Percentiles rank a stretch among this genome's conserved stretches.
These are phyloP conservation scores for Halisarca cf. caerulea DNA, from an alignment of 37 sponge, comb jelly and placozoan species.

Conservation along the genomic window DNA sequence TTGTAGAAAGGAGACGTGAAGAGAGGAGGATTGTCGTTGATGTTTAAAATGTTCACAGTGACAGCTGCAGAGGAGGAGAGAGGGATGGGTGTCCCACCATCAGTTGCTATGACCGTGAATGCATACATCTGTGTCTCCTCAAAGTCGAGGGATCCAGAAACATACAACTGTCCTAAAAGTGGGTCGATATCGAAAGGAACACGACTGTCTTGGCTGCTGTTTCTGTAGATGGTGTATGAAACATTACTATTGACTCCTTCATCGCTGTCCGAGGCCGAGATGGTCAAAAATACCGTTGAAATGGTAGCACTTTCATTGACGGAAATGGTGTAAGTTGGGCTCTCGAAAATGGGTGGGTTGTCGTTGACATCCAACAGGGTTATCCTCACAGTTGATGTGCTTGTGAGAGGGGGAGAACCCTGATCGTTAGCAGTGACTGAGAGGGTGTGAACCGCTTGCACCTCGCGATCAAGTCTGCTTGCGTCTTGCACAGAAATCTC, in stretches of 20 bases:
- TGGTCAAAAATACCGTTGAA: background rate
- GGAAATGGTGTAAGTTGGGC: constrained; percentile 8
- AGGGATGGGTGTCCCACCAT: constrained; percentile 44
- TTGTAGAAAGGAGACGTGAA: constrained; percentile 43
- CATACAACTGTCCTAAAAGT: constrained; percentile 44
- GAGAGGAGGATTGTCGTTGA: constrained; percentile 70
- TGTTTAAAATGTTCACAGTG: constrained; percentile 53
- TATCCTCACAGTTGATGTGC: constrained; percentile 27
- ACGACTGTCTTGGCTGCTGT: background rate
- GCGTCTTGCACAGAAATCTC: constrained; percentile 27
- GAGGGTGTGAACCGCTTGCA: constrained; percentile 24
- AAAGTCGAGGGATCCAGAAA: constrained; percentile 36
- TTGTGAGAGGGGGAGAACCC: constrained; percentile 43
- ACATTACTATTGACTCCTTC: constrained; percentile 47
- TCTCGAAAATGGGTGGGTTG: constrained; percentile 39
- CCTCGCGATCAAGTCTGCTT: constrained; percentile 42
- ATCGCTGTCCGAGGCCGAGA: constrained; percentile 62
- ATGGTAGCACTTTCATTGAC: constrained; percentile 34
- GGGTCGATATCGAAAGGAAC: constrained; percentile 34
- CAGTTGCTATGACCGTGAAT: constrained; percentile 63
- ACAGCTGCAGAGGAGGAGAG: constrained; percentile 38
- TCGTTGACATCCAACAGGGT: constrained; percentile 38
- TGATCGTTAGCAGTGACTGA: constrained; percentile 44
- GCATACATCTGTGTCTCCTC: constrained; percentile 43
- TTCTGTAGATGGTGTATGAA: constrained; percentile 21